phyloP scores from a whole-genome alignment of 2,888 invertebrate species.

The Nymphalis c-album region DNA sequence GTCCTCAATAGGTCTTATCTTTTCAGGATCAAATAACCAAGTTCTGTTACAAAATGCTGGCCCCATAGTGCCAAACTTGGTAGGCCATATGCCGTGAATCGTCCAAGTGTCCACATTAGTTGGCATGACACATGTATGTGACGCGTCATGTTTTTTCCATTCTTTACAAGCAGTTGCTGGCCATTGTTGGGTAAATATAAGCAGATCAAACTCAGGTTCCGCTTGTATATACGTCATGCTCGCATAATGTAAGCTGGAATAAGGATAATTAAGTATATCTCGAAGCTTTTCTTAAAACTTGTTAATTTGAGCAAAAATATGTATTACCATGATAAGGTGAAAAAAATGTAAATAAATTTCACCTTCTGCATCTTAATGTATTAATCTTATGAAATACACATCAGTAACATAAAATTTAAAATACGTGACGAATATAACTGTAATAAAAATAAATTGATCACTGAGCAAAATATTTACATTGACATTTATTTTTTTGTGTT shows the following conservation, averaged over 20 bases:
- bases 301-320: conserved; percentile 1
- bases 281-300: neutral
- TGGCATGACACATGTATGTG: conserved; percentile 85
- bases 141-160: conserved; percentile 83
- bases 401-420: neutral
- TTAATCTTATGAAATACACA: neutral
- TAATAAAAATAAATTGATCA: neutral
- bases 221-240: conserved; percentile 33
- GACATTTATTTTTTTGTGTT: neutral
- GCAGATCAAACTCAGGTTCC: conserved; percentile 84
- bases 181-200: conserved; percentile 92
- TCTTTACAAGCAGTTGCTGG: conserved; percentile 84
- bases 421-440: neutral
- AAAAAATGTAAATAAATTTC: conserved; percentile 9
- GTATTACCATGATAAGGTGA: conserved; percentile 19
- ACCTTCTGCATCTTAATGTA: conserved; percentile 4
- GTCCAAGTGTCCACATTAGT: conserved; percentile 84
- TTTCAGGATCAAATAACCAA: conserved; percentile 83
- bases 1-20: conserved; percentile 80
- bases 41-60: conserved; percentile 87
- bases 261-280: neutral
- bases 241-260: conserved; percentile 43
- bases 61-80: conserved; percentile 84
- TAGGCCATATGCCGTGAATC: conserved; percentile 93
- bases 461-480: neutral